Base-by-base conservation (phyloP, 2,797 vertebrate species). In the Choloepus didactylus region DNA sequence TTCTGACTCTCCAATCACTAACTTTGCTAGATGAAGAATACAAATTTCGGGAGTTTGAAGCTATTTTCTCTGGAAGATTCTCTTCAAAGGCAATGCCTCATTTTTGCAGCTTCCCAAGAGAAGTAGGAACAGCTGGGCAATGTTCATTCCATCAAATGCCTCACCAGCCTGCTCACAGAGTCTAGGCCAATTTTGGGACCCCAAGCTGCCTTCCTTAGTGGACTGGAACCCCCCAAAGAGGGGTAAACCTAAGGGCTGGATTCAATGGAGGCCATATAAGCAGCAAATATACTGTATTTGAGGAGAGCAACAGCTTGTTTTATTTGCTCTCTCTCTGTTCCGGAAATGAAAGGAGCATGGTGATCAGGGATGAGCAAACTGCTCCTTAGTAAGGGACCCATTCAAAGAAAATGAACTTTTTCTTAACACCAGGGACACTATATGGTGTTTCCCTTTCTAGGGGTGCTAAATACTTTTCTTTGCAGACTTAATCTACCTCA, bases 401-500 rank as follows among this genome's bases (percentile, higher is more conserved):
- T 94, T 97, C 76, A 82, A 89, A 80, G 73, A 91, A 97, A 97
- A 95, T 91, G 81, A 94, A 89, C 64, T 93, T 95, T 92, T 66
- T 59, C 75, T 95, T 87, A 95, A 91, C 95, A 97, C 60, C 91
- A 95, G 95, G 73, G 95, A 89, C 76, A 70, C 89, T 97, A 84
- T 59, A 94, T 94, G 64, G 56, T 86, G 77, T 84, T 95, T 97
- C 66, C 89, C 66, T 93, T 89, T 97, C 88, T 38, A n/a, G 82
- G 66, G 38, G 27, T 60, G 94, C 5, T 31, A 93, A 94, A 38
- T 87, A 93, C 56, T 91, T 95, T 67, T 94, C n/a, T 94, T 64
- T 91, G 59, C 27, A 95, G 79, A 93, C 38, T 97, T 93, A 89
- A 97, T 97, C 87, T 93, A 95, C 96, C 83, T 95, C 96, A 93